phyloP scores from a whole-genome alignment of 2,888 invertebrate genomes.

The Trypoxylon attenuatum region DNA sequence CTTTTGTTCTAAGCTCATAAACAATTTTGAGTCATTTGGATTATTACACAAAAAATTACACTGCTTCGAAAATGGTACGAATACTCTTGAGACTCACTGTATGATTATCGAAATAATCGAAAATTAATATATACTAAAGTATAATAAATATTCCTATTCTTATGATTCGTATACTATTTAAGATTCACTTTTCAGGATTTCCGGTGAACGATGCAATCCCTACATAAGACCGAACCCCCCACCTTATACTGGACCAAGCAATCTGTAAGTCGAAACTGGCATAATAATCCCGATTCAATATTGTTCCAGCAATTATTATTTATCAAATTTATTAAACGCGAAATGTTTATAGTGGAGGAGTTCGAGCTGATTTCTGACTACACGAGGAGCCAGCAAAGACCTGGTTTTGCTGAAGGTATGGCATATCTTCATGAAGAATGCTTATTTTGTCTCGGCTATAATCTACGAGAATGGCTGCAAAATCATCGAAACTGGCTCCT shows the following conservation, averaged over 20 bases:
- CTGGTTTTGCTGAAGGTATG: conserved; percentile 75
- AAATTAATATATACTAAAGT: too few species aligned
- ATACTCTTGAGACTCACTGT: too few species aligned
- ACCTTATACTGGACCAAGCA: conserved; percentile 77
- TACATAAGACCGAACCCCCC: conserved; percentile 78
- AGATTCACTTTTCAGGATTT: conserved; percentile 60
- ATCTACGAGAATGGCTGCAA: conserved; percentile 38
- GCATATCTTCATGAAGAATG: conserved; percentile 12
- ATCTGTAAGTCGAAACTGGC: conserved; percentile 70
- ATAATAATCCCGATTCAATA: conserved; percentile 3
- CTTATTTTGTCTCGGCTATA: conserved; percentile 10
- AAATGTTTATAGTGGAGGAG: conserved; percentile 56
- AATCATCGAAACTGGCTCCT: conserved; percentile 65
- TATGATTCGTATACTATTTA: not conserved
- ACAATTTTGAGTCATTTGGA: too few species aligned
- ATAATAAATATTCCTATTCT: not conserved
- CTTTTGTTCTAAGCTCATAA: too few species aligned
- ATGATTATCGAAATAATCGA: too few species aligned
- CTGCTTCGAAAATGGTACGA: too few species aligned
- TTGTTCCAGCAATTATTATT: not conserved
- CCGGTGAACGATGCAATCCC: conserved; percentile 66
- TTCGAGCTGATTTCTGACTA: conserved; percentile 77
- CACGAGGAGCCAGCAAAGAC: conserved; percentile 76
- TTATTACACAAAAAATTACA: too few species aligned
- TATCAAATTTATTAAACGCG: too few species aligned